These are phyloP conservation scores for Tetranychus cinnabarinus DNA, from an alignment of 1,140 invertebrate genomes.

Conservation along the genomic window DNA sequence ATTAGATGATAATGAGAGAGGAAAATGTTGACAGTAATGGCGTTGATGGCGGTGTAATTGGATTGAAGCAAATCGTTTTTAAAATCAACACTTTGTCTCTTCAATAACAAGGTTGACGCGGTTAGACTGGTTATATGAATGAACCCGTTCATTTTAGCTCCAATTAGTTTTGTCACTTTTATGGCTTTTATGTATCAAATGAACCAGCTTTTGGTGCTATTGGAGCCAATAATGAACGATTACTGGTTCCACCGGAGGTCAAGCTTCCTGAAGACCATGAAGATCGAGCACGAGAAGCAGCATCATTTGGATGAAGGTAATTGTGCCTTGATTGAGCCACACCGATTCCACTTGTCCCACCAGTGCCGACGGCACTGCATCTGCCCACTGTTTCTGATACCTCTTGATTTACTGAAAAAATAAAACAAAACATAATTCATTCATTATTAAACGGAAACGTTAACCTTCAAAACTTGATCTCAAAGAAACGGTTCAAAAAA, in stretches of 20 bases:
- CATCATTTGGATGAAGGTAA: conserved; percentile 15
- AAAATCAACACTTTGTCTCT: too few species aligned
- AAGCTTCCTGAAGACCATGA: conserved; percentile 13
- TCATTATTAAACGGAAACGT: neutral
- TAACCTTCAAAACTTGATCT: neutral
- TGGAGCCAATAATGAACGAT: neutral
- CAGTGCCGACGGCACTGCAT: too few species aligned
- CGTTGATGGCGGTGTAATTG: too few species aligned
- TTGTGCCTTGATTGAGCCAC: neutral
- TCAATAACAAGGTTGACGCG: too few species aligned
- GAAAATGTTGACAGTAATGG: too few species aligned
- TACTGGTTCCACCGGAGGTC: neutral
- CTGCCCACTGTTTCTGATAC: neutral
- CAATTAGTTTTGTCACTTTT: too few species aligned
- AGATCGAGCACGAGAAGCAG: conserved; percentile 10
- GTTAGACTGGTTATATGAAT: too few species aligned
- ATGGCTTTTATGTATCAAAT: neutral
- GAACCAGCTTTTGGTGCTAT: neutral
- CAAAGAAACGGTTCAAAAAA: neutral
- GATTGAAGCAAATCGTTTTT: too few species aligned
- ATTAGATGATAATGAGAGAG: too few species aligned
- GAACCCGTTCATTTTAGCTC: too few species aligned
- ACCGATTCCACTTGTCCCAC: neutral
- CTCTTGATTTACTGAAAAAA: neutral
- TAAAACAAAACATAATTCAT: neutral